A percentile compares a stretch with the other conserved stretches of the same genome.
phyloP scores from a whole-genome alignment of 2,888 invertebrate species.

The Ornithoptera priamus region DNA sequence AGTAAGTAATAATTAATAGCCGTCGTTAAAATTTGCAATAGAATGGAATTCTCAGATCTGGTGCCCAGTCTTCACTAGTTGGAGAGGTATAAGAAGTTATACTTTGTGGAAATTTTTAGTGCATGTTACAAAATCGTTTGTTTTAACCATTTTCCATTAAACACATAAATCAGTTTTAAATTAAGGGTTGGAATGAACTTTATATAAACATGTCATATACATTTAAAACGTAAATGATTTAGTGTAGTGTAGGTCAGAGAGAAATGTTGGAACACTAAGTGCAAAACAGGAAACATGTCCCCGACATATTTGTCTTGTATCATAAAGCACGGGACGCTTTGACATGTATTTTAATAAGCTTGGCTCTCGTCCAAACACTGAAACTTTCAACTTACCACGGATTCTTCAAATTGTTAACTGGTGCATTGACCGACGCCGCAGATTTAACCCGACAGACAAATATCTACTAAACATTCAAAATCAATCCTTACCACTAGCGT shows the following conservation, averaged over 20 bases:
- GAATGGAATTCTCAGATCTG: too few species aligned
- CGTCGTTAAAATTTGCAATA: too few species aligned
- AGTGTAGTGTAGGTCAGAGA: background rate
- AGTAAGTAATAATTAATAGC: too few species aligned
- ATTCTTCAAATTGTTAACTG: constrained; percentile 36
- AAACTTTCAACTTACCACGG: constrained; percentile 36
- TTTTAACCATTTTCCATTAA: too few species aligned
- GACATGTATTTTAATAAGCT: constrained; percentile 32
- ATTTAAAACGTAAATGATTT: background rate
- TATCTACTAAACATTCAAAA: background rate
- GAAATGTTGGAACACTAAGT: background rate
- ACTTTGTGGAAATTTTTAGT: too few species aligned
- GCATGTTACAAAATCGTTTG: too few species aligned
- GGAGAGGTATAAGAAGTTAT: too few species aligned
- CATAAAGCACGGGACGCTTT: constrained; percentile 24
- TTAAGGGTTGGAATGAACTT: too few species aligned
- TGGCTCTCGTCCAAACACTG: constrained; percentile 38
- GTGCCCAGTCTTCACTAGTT: too few species aligned
- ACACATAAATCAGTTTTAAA: too few species aligned
- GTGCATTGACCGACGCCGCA: constrained; percentile 28
- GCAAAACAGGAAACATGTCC: background rate
- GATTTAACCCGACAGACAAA: constrained; percentile 23
- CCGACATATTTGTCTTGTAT: constrained; percentile 10
- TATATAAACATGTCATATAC: too few species aligned
- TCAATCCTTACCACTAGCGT: background rate